Conservation (phyloP, 2,113 vertebrate species). For the Corydoras sp. region DNA sequence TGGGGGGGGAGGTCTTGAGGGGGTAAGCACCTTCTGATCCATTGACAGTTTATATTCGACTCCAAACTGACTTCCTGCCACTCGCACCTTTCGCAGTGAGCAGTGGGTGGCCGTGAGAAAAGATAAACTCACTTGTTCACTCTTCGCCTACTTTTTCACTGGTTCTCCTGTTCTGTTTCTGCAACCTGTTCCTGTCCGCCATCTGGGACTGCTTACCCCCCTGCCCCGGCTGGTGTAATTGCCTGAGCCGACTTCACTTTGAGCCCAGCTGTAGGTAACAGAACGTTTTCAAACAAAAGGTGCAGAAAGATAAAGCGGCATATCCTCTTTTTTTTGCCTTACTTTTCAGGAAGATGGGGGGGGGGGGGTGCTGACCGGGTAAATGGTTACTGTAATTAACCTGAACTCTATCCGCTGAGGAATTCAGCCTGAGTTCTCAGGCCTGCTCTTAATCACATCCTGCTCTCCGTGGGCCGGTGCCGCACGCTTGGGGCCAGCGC, state of each 20-base stretch:
- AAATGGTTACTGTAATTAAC: conserved; percentile 28
- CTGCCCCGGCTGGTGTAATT: conserved; percentile 75
- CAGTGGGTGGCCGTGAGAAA: conserved; percentile 85
- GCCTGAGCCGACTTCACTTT: conserved; percentile 86
- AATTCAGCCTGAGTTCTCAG: conserved; percentile 4
- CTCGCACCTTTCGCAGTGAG: conserved; percentile 73
- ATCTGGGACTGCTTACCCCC: conserved; percentile 90
- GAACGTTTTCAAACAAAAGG: conserved; percentile 72
- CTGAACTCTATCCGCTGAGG: conserved; percentile 7
- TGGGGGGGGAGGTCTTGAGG: neutral
- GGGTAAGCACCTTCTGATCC: neutral
- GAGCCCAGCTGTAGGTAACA: conserved; percentile 67
- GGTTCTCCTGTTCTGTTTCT: conserved; percentile 42
- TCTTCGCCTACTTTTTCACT: neutral
- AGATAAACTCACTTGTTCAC: conserved; percentile 38
- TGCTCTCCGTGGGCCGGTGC: conserved; percentile 20
- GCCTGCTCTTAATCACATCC: conserved; percentile 27
- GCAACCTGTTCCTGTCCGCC: conserved; percentile 83
- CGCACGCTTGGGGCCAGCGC: conserved; percentile 10
- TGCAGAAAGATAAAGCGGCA: conserved; percentile 16
- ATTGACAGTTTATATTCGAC: too few species aligned
- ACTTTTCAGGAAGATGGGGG: neutral
- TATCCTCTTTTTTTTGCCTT: neutral
- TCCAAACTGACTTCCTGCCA: conserved; percentile 32
- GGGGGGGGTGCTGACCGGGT: neutral